Evolutionary conservation across 2,888 invertebrate genomes (phyloP), one percentile per base, ranked within the genome.

Genomic region (Taphrorychus bicolor): DNA sequence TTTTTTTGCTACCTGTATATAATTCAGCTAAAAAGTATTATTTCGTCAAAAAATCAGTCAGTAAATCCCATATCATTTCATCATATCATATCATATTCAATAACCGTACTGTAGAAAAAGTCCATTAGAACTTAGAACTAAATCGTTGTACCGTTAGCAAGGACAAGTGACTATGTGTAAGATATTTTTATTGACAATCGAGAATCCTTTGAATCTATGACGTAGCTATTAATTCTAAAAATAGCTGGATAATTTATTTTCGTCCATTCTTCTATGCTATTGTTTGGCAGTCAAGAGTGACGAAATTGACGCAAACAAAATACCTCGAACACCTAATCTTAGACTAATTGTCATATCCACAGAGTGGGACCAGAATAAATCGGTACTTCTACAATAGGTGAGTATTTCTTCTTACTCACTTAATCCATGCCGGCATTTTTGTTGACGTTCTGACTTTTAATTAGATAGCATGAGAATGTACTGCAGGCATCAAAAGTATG

Each of bases 111-210:
- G 32, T 11, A 32, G 14, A 45, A 17, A 16, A 45, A 45, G 14
- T 19, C 51, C 32, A 63, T 57, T 63, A 56, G 48, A 57, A 49
- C 22, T 57, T 63, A 56, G 48, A 57, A 49, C 22, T 32, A 42
- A 45, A 58, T 58, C 18, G 16, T 14, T 17, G 58, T 58, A 22
- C 45, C 51, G 58, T 54, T 54, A 59, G 19, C 67, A 67, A 67
- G 67, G 67, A 52, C 67, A 58, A 53, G 61, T 52, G 19, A 32
- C 49, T 48, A 16, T 14, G 2, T 40, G 5, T 24, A 51, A 59
- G 45, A 59, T 67, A 61, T 66, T 67, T 67, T 62, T 62, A 59
- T 67, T 62, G 62, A 24, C 62, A 32, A 57, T 62, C 66, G 48
- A 62, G 67, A 61, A 67, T 62, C 67, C 45, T 14, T 22, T 57